Evolutionary conservation across 2,888 invertebrate species (phyloP).

Genomic region (Macrophya alboannulata): DNA sequence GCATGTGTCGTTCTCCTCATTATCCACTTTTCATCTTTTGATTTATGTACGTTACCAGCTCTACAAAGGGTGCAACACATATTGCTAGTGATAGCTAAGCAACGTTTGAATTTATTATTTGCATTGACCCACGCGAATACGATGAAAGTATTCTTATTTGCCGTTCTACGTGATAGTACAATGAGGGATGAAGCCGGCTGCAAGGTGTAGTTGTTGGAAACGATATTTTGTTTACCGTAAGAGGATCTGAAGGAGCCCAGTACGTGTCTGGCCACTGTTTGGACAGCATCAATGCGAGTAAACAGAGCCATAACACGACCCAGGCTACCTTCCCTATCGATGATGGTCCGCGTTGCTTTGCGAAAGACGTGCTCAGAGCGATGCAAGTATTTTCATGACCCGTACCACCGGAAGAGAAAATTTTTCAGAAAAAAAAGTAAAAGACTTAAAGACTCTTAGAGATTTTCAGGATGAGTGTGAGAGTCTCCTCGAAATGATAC

Average conservation of each 20-base stretch:
- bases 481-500: not conserved
- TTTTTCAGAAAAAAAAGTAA: not conserved
- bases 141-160: not conserved
- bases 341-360: conserved; percentile 36
- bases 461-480: not conserved
- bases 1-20: conserved; percentile 16
- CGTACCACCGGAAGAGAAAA: not conserved
- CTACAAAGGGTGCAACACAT: not conserved
- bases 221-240: conserved; percentile 55
- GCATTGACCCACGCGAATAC: not conserved
- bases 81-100: not conserved
- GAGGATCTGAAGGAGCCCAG: conserved; percentile 53
- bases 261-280: conserved; percentile 56
- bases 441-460: not conserved
- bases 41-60: not conserved
- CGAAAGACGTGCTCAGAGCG: conserved; percentile 38
- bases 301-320: conserved; percentile 51
- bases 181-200: conserved; percentile 17
- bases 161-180: not conserved
- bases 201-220: conserved; percentile 45
- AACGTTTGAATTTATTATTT: not conserved
- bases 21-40: conserved; percentile 10
- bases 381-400: conserved; percentile 9
- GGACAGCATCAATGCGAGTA: conserved; percentile 57
- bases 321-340: conserved; percentile 26